A percentile compares a stretch with the other conserved stretches of the same genome.
Conservation (phyloP, 2,113 vertebrate species). For the Empidonax alnorum region DNA sequence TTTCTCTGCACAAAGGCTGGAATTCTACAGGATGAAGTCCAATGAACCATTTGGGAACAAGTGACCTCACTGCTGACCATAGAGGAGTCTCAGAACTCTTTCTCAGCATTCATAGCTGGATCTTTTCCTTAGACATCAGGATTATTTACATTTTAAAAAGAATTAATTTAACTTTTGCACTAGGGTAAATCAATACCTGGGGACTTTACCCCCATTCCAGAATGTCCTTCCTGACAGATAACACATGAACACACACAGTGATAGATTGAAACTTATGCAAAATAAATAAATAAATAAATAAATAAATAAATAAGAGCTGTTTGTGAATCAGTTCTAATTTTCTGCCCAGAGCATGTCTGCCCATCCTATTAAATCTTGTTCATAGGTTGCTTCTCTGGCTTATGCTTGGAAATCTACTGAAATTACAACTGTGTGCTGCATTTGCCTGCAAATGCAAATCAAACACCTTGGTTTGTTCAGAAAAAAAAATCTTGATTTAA, state of each 20-base stretch:
- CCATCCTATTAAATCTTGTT: background rate
- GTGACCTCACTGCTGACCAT: background rate
- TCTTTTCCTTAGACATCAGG: background rate
- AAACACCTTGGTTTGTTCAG: background rate
- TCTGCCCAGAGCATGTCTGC: background rate
- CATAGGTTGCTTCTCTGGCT: background rate
- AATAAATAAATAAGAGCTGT: background rate
- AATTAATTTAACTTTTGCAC: background rate
- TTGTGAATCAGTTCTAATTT: background rate
- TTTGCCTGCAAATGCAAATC: background rate
- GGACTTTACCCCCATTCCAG: background rate
- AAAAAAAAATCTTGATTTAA: background rate
- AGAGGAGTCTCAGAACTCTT: background rate
- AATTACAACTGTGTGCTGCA: background rate
- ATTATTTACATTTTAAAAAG: background rate
- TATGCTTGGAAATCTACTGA: background rate
- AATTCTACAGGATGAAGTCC: background rate
- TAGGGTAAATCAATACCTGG: background rate
- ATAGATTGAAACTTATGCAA: background rate
- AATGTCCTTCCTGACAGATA: background rate
- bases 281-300: background rate
- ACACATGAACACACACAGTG: background rate
- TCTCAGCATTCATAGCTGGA: background rate
- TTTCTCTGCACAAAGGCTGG: background rate
- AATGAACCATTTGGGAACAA: fast-evolving